Evolutionary conservation across 92 coral and sea anemone genomes (phyloP).

Genomic region (Palythoa grandiflora): DNA sequence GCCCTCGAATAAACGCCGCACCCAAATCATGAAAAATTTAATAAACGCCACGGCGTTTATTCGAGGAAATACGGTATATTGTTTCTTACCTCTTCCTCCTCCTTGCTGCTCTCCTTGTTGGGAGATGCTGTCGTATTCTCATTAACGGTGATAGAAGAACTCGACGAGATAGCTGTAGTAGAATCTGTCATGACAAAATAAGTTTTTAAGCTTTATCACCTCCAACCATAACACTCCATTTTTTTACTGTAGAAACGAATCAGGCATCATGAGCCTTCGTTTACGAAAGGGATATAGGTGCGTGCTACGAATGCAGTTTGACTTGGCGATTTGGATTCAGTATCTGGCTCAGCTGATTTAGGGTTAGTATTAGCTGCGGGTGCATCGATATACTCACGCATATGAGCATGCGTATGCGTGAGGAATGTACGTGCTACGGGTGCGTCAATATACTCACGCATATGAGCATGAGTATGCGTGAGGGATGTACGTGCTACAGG

Average conservation of each 20-base stretch:
- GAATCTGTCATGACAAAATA: conserved; percentile 34
- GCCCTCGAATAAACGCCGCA: no score
- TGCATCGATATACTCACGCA: neutral
- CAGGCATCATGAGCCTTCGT: no score
- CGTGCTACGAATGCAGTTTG: neutral
- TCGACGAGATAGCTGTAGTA: neutral
- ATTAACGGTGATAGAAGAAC: conserved; percentile 11
- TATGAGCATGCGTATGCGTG: no score
- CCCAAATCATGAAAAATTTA: no score
- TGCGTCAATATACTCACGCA: neutral
- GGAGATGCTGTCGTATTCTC: neutral
- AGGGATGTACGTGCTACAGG: neutral
- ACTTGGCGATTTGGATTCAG: no score
- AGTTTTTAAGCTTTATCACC: neutral
- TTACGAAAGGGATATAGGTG: no score
- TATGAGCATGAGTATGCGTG: neutral
- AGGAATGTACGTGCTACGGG: neutral
- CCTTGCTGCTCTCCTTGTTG: no score
- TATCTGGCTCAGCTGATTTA: no score
- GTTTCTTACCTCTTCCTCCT: no score
- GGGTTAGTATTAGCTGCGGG: neutral
- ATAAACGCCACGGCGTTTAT: no score
- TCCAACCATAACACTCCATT: neutral
- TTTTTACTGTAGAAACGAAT: no score
- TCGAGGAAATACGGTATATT: no score